Evolutionary conservation across 2,797 vertebrate genomes (phyloP), one percentile per base, ranked within the genome.

Genomic region (Antennarius maculatus): DNA sequence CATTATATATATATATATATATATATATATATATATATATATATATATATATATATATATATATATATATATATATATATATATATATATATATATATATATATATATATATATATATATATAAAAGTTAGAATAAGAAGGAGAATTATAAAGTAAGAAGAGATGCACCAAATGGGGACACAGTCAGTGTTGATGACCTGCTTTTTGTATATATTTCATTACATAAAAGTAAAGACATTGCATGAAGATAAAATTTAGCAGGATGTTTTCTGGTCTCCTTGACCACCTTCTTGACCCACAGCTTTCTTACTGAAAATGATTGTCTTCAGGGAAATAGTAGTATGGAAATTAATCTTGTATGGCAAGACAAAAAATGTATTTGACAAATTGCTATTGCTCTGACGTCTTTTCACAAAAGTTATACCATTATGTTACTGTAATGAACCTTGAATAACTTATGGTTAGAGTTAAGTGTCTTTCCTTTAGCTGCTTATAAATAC

Each of bases 381-480:
- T 93, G 93, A 93, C 89, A 94, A 94, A 94, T 94, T 92, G 89
- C 91, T 68, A 75, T 88, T 90, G 90, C 83, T 82, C 79, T 69
- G 81, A 89, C 74, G 57, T 89, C 84, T 90, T 81, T 76, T 70
- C 71, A 71, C 75, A 85, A 87, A 90, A 89, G 83, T 88, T 81
- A 84, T 89, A 80, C 69, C 84, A 88, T 91, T 85, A 80, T 88
- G 83, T 89, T 89, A 79, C 89, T 91, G 86, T 93, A 93, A 92
- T 92, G 88, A 92, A 88, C 75, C 80, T 84, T 82, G 85, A 88
- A 88, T 66, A 71, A 69, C 72, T 65, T 41, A 51, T 72, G 77
- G 79, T 74, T 84, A 75, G 77, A 80, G 80, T 80, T 85, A 84
- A 85, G 75, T 84, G 81, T 90, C 82, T 77, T 83, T 80, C 87